Conservation (phyloP, 2,797 vertebrate genomes). For the Ispidina picta region DNA sequence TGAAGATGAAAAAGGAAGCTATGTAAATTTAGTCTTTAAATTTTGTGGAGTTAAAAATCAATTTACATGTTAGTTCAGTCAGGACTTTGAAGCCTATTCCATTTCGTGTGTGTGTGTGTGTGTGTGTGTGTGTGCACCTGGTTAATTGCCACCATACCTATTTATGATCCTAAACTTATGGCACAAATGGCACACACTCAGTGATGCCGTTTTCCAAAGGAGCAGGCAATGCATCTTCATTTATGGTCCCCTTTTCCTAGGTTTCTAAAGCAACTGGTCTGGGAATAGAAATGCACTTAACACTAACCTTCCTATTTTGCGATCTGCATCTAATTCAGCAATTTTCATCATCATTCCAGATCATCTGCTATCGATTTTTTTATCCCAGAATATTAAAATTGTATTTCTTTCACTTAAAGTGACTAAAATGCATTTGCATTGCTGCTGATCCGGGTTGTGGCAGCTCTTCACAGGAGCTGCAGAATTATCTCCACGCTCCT, state of each 20-base stretch:
- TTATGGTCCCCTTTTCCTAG: neutral
- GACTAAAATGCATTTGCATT: neutral
- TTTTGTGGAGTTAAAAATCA: neutral
- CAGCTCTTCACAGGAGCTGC: neutral
- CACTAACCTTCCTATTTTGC: neutral
- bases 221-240: neutral
- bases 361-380: neutral
- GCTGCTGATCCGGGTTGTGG: neutral
- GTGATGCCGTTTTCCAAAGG: neutral
- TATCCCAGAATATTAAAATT: neutral
- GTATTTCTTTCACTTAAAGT: neutral
- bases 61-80: neutral
- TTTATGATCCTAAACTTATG: neutral
- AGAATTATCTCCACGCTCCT: neutral
- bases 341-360: neutral
- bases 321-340: neutral
- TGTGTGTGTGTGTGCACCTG: neutral
- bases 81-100: neutral
- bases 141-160: neutral
- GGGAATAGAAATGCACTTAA: neutral
- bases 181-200: neutral
- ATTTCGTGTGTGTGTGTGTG: neutral
- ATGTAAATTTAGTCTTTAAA: neutral
- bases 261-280: neutral
- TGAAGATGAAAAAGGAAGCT: neutral